Base-by-base conservation (phyloP, 2,888 invertebrate genomes). In the Esperia sulphurella region DNA sequence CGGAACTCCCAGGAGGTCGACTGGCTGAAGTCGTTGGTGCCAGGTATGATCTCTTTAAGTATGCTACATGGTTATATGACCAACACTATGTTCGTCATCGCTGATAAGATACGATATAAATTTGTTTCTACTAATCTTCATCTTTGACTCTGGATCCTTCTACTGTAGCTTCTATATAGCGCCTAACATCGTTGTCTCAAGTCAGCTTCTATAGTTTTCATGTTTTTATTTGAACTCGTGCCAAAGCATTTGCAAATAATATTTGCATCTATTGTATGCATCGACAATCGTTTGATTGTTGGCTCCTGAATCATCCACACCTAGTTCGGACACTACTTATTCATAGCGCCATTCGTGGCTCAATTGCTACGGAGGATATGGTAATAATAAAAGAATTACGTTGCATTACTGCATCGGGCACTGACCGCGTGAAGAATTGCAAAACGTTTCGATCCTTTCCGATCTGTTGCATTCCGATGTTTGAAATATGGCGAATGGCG, bases 1-100 rank as follows among this genome's bases (percentile, higher is more conserved):
- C 97, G 54, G 97, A 97, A 81, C 83, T 97, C 54, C 97, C 97
- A 1, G 97, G 97, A 14, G 97, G 97, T 46, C 91, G 95, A 59
- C 88, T 97, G 61, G 95, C 97, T 14, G 96, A 96, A 71, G 76
- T 95, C 46, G 91, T 96, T 57, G 97, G 97, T 7, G 95, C 96
- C 0, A 92, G 93, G 83, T 89, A 54, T 79, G 76, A n/a, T 31
- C 10, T 14, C 28, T 29, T 29, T 12, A n/a, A n/a, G n/a, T n/a
- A n/a, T n/a, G n/a, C n/a, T n/a, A n/a, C 21, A 21, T 21, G 2
- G 21, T 5, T 5, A 2, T 21, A 21, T 21, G 21, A 21, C 21
- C 21, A 21, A 3, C 5, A 21, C 5, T 21, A 5, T 5, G 2
- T 3, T 21, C 5, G 21, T 21, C 21, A 5, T 21, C n/a, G n/a